Conservation (phyloP, 1,140 invertebrate species). For the Nasonia longicornis region DNA sequence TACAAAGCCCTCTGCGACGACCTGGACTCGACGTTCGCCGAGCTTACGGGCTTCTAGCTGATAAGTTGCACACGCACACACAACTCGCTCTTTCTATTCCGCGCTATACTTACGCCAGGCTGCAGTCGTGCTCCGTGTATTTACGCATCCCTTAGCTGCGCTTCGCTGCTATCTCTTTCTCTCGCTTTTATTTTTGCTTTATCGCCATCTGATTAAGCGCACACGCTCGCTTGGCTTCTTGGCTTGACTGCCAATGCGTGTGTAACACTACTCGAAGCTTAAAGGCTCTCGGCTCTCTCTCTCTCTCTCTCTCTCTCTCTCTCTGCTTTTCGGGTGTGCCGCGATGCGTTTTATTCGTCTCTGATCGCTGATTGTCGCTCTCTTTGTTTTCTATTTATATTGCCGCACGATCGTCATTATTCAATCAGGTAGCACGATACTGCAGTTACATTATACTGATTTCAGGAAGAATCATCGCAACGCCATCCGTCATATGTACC, state of each 20-base stretch:
- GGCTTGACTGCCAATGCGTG: not conserved
- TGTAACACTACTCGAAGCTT: not conserved
- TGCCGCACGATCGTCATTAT: no score
- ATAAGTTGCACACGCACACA: not conserved
- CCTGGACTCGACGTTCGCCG: slow-evolving; percentile 78
- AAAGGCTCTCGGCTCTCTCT: not conserved
- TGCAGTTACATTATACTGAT: not conserved
- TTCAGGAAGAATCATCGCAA: not conserved
- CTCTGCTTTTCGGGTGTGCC: slow-evolving; percentile 15
- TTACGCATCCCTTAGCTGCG: not conserved
- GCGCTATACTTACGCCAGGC: not conserved
- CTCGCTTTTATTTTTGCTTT: slow-evolving; percentile 7
- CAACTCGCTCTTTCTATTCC: slow-evolving; percentile 33
- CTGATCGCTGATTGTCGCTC: not conserved
- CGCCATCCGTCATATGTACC: slow-evolving; percentile 15
- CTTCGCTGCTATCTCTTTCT: not conserved
- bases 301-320: not conserved
- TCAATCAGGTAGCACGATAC: no score
- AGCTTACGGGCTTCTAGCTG: slow-evolving; percentile 69
- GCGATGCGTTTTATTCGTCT: not conserved
- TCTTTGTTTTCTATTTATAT: no score
- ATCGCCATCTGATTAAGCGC: no score
- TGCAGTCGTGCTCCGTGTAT: slow-evolving; percentile 32
- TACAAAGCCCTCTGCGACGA: slow-evolving; percentile 80
- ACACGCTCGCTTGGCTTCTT: not conserved